These are phyloP conservation scores for Colletes collaris DNA, from an alignment of 2,888 invertebrate species.

Conservation along the genomic window DNA sequence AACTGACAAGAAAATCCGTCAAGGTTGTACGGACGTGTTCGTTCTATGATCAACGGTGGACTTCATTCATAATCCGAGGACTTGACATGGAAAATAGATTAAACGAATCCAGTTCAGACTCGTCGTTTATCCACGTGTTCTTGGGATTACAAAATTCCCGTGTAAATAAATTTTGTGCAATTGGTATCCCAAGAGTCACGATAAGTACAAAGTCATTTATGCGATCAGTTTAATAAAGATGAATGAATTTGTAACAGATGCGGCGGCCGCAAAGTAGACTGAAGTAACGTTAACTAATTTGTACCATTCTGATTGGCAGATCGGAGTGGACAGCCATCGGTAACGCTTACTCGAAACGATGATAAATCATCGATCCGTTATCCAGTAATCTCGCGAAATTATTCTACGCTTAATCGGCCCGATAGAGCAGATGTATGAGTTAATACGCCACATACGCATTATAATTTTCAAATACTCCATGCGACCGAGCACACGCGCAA, in stretches of 20 bases:
- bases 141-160: too few species aligned
- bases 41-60: constrained; percentile 11
- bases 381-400: constrained; percentile 37
- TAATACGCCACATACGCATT: constrained; percentile 2
- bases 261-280: constrained; percentile 24
- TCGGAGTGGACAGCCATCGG: constrained; percentile 29
- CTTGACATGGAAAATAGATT: not conserved
- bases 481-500: not conserved
- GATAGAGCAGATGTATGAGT: not conserved
- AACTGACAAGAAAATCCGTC: constrained; percentile 46
- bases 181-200: too few species aligned
- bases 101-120: too few species aligned
- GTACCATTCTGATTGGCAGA: constrained; percentile 22
- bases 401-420: constrained; percentile 41
- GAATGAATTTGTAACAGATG: constrained; percentile 13
- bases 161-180: too few species aligned
- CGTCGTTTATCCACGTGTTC: too few species aligned
- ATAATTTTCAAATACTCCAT: constrained; percentile 7
- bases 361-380: constrained; percentile 60
- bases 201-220: not conserved
- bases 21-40: constrained; percentile 34
- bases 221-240: constrained; percentile 16
- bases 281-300: constrained; percentile 52
- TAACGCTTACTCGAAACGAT: constrained; percentile 22
- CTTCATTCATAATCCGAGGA: constrained; percentile 15